A percentile compares a stretch with the other conserved stretches of the same genome.
These are phyloP conservation scores for Thecophora atra DNA, from an alignment of 2,888 invertebrate species.

Conservation along the genomic window DNA sequence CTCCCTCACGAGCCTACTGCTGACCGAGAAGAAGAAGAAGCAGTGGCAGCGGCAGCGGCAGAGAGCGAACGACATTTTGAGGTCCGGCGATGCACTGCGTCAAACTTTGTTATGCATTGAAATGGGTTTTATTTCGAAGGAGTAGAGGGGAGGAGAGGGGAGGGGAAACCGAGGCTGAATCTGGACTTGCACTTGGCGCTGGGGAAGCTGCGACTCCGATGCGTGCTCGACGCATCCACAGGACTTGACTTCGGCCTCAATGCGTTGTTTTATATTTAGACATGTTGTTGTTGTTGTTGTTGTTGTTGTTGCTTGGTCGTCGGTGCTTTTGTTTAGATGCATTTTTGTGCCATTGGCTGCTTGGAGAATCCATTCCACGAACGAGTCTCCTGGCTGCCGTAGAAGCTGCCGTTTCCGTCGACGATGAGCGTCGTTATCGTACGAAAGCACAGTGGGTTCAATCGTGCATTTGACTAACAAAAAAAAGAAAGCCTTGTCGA, in stretches of 20 bases:
- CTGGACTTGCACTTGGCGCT: not conserved
- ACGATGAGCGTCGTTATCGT: constrained; percentile 5
- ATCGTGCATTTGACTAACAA: not conserved
- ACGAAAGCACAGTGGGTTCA: constrained; percentile 3
- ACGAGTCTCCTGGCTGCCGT: constrained; percentile 19
- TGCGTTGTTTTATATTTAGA: constrained; percentile 28
- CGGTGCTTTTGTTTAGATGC: not conserved
- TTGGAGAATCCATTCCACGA: not conserved
- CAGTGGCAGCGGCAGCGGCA: too few relatives aligned
- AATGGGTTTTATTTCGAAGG: constrained; percentile 26
- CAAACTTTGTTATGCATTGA: constrained; percentile 20
- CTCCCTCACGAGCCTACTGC: not conserved
- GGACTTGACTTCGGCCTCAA: constrained; percentile 28
- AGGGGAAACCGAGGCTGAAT: not conserved
- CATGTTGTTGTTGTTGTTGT: constrained; percentile 25
- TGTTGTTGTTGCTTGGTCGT: not conserved
- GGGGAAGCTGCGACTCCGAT: not conserved
- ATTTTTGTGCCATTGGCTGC: not conserved
- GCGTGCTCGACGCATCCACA: constrained; percentile 6
- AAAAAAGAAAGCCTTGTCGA: too few relatives aligned
- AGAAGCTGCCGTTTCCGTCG: not conserved
- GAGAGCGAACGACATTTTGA: not conserved
- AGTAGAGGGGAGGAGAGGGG: not conserved
- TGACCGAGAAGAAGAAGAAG: too few relatives aligned
- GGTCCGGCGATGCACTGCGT: constrained; percentile 1